A percentile compares a stretch with the other conserved stretches of the same genome.
phyloP scores from a whole-genome alignment of 2,797 vertebrate genomes.

The Eospalax fontanierii region DNA sequence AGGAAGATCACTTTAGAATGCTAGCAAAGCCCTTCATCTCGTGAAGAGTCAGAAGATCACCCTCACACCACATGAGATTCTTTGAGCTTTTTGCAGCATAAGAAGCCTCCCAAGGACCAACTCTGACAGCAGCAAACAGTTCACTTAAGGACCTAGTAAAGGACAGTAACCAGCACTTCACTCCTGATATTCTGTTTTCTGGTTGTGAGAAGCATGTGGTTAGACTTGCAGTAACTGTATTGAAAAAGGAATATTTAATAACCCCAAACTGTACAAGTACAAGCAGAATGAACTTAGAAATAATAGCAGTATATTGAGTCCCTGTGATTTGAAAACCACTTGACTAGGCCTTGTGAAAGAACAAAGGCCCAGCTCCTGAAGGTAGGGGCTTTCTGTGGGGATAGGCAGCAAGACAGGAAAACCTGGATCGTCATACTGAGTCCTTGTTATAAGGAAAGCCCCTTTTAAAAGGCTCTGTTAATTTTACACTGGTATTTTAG shows the following conservation, averaged over 20 bases:
- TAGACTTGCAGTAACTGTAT: constrained; percentile 13
- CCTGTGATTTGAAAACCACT: constrained; percentile 33
- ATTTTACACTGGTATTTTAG: constrained; percentile 43
- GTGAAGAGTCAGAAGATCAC: neutral
- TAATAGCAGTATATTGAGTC: neutral
- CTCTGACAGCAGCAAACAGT: neutral
- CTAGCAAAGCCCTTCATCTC: constrained; percentile 8
- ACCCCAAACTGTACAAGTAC: neutral
- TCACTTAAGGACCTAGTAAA: neutral
- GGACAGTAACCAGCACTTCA: neutral
- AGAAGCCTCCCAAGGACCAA: neutral
- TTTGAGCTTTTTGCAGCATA: neutral
- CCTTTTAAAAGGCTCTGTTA: neutral
- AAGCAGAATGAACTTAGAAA: constrained; percentile 41
- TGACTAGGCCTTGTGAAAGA: neutral
- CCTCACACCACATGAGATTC: rapidly evolving
- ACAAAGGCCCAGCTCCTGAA: constrained; percentile 40
- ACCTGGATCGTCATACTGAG: neutral
- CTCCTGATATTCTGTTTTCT: neutral
- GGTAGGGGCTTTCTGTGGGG: neutral
- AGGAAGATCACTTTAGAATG: constrained; percentile 23
- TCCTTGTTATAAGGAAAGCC: constrained; percentile 29
- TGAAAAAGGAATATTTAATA: constrained; percentile 53
- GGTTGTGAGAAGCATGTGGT: neutral
- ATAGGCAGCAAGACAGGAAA: constrained; percentile 51